Percentiles rank a stretch among this genome's conserved stretches.
These are phyloP conservation scores for Schizopygopsis pylzovi DNA, from an alignment of 2,797 vertebrate genomes.

Conservation along the genomic window DNA sequence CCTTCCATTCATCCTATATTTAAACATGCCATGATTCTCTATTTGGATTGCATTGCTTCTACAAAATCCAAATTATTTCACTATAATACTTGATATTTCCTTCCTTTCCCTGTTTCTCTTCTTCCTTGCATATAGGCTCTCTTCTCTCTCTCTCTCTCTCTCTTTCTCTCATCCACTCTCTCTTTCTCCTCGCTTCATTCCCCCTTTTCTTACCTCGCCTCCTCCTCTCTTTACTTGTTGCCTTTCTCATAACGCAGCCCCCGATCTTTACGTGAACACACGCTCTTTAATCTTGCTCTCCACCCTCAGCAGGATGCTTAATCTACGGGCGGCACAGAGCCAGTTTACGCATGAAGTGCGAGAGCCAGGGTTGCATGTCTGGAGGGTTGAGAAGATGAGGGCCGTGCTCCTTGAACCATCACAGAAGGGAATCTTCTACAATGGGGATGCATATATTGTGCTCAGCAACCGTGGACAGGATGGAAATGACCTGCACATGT, in stretches of 20 bases:
- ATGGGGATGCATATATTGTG: conserved; percentile 80
- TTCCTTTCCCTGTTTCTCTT: not conserved
- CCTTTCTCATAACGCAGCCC: conserved; percentile 22
- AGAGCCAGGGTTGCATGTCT: conserved; percentile 72
- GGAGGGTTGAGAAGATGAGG: conserved; percentile 81
- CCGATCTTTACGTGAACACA: not conserved
- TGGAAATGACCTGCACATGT: conserved; percentile 76
- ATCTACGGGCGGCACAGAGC: conserved; percentile 41
- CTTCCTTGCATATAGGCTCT: not conserved
- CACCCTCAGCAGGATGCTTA: conserved; percentile 58
- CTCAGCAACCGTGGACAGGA: conserved; percentile 72
- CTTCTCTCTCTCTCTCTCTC: conserved; percentile 24
- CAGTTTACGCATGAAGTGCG: conserved; percentile 57
- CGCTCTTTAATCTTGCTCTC: not conserved
- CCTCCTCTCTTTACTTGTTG: conserved; percentile 27
- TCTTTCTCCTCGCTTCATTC: conserved; percentile 46
- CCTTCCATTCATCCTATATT: not conserved
- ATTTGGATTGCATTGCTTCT: not conserved
- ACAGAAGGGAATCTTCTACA: conserved; percentile 75
- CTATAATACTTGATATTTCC: not conserved
- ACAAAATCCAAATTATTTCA: not conserved
- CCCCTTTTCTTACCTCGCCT: conserved; percentile 29
- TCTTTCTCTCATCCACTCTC: conserved; percentile 24
- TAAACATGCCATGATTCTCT: not conserved
- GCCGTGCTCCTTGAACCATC: conserved; percentile 67